Evolutionary conservation across 2,888 invertebrate genomes (phyloP).

Genomic region (Heteromurus nitidus): DNA sequence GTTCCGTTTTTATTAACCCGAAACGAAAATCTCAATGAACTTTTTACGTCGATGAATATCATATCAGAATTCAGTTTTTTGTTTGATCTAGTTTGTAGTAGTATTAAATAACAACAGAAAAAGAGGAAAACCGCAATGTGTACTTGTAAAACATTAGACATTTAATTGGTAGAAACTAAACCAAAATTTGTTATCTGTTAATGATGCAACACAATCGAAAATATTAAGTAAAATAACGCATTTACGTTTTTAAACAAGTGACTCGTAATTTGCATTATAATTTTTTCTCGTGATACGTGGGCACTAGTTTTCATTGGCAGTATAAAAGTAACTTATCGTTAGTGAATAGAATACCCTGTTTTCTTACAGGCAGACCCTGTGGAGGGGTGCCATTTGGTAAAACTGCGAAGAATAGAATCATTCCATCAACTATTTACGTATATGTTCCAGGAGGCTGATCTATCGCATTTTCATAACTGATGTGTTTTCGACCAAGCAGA

Average conservation of each 20-base stretch:
- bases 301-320: too few relatives aligned
- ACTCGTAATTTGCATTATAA: too few relatives aligned
- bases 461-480: constrained; percentile 33
- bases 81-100: too few relatives aligned
- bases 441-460: too few relatives aligned
- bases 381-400: not conserved
- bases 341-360: constrained; percentile 42
- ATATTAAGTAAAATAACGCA: constrained; percentile 44
- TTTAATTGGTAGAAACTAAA: constrained; percentile 8
- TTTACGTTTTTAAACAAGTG: constrained; percentile 25
- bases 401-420: not conserved
- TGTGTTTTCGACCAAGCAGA: constrained; percentile 50
- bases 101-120: constrained; percentile 5
- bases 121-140: constrained; percentile 23
- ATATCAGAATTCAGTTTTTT: too few relatives aligned
- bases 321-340: constrained; percentile 12
- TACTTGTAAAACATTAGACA: constrained; percentile 27
- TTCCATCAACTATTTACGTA: not conserved
- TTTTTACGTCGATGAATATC: too few relatives aligned
- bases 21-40: constrained; percentile 23
- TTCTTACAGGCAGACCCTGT: not conserved
- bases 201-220: constrained; percentile 43
- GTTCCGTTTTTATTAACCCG: not conserved
- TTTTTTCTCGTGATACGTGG: too few relatives aligned
- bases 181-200: constrained; percentile 51